Evolutionary conservation across 1,140 invertebrate genomes (phyloP), one percentile per base, ranked within the genome.

Genomic region (Arctopsyche grandis): DNA sequence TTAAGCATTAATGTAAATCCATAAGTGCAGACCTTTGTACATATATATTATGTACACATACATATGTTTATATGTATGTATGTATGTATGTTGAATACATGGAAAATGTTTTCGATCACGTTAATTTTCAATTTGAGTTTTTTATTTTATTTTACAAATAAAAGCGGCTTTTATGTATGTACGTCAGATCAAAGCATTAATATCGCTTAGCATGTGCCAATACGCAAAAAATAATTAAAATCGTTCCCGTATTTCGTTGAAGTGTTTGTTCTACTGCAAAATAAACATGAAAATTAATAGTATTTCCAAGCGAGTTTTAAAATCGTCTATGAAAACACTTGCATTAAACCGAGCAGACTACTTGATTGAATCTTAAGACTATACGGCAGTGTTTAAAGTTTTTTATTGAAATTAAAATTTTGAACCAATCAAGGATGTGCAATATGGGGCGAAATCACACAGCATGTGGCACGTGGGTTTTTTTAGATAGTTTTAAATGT

Each of bases 261-360:
- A 66, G 63, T 66, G 63, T 66, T 66, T 66, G 24, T 29, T 24
- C 21, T 66, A 19, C 3, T 24, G 21, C 63, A 66, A 66, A 66
- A 66, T 66, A 66, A 66, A 66, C 24, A 14, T 26, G 3, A 66
- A 66, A 22, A 66, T 26, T 66, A 66, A 9, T 38, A 38, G n/a
- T 38, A 38, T 38, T 4, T 38, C 3, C 1, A 38, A 4, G 7
- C 29, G 29, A 38, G 7, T 38, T 38, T 7, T 26, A 26, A 19
- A 66, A 22, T 66, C 63, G 22, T 9, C 24, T 66, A 29, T 29
- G 63, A 66, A 66, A 66, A 66, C 24, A 66, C 63, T 60, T 9
- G 56, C 9, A 60, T 38, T 52, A 52, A 16, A 52, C 48, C 48
- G 3, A 5, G 3, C 10, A 52, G 48, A 14, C 16, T 52, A 7